These are phyloP conservation scores for Pheosia tremula DNA, from an alignment of 2,888 invertebrate species.

Conservation along the genomic window DNA sequence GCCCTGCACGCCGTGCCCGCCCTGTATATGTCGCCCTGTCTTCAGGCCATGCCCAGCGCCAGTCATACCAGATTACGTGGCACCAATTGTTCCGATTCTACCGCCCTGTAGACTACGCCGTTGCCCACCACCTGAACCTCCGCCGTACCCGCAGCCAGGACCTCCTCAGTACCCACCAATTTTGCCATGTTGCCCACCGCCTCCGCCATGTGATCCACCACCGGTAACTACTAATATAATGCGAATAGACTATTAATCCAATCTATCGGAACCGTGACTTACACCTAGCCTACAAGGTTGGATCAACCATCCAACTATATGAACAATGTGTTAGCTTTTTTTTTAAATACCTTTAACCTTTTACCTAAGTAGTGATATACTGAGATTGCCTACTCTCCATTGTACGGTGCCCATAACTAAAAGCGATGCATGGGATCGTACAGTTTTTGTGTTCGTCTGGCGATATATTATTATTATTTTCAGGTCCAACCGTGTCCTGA, in stretches of 20 bases:
- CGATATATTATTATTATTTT: slow-evolving; percentile 24
- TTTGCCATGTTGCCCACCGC: slow-evolving; percentile 74
- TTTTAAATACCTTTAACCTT: too few relatives aligned
- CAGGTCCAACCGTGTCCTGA: slow-evolving; percentile 72
- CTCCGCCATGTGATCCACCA: slow-evolving; percentile 71
- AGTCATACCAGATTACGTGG: slow-evolving; percentile 66
- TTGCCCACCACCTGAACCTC: slow-evolving; percentile 57
- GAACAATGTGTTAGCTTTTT: too few relatives aligned
- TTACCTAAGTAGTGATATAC: too few relatives aligned
- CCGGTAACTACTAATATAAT: slow-evolving; percentile 53
- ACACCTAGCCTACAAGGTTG: too few relatives aligned
- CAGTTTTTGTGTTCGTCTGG: too few relatives aligned
- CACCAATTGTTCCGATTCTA: slow-evolving; percentile 72
- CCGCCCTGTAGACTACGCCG: slow-evolving; percentile 71
- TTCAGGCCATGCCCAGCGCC: slow-evolving; percentile 73
- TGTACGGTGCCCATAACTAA: too few relatives aligned
- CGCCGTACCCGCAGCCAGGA: slow-evolving; percentile 57
- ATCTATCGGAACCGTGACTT: too few relatives aligned
- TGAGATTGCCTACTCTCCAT: too few relatives aligned
- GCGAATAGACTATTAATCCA: too few relatives aligned
- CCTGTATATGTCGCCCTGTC: slow-evolving; percentile 64
- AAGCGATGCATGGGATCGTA: too few relatives aligned
- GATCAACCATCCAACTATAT: too few relatives aligned
- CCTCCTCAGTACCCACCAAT: slow-evolving; percentile 74
- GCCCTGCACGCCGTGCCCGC: slow-evolving; percentile 74